Conservation (phyloP, 2,113 vertebrate species). For the Toxostoma redivivum region DNA sequence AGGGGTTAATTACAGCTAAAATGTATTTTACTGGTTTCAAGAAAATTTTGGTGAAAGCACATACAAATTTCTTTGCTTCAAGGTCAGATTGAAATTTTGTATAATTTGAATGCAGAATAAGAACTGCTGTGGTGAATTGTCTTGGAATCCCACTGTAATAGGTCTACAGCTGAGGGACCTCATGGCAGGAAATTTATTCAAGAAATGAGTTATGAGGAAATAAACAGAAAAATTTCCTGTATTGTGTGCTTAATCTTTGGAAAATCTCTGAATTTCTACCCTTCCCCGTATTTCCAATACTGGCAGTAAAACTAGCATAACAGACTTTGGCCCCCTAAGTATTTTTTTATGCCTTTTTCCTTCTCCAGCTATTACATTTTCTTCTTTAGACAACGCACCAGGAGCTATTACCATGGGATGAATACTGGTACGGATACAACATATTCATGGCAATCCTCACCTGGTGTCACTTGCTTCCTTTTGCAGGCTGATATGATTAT, state of each 20-base stretch:
- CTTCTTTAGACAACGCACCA: background rate
- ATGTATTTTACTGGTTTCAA: background rate
- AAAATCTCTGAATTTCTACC: background rate
- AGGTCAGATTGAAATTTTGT: background rate
- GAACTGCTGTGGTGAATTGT: background rate
- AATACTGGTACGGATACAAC: background rate
- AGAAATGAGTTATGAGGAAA: background rate
- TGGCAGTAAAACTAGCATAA: background rate
- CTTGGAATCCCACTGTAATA: background rate
- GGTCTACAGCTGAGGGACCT: background rate
- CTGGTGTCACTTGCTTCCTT: background rate
- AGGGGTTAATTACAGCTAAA: background rate
- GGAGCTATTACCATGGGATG: background rate
- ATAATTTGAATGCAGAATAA: background rate
- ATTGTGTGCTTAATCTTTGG: background rate
- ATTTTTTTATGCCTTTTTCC: background rate
- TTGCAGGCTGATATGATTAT: background rate
- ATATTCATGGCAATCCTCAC: background rate
- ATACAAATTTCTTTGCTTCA: background rate
- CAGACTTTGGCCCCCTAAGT: background rate
- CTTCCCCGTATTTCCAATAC: background rate
- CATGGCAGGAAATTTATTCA: background rate
- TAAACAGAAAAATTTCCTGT: background rate
- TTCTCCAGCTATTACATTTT: background rate
- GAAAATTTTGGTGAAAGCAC: background rate